These are phyloP conservation scores for Adoxophyes honmai DNA, from an alignment of 1,140 invertebrate species.

Conservation along the genomic window DNA sequence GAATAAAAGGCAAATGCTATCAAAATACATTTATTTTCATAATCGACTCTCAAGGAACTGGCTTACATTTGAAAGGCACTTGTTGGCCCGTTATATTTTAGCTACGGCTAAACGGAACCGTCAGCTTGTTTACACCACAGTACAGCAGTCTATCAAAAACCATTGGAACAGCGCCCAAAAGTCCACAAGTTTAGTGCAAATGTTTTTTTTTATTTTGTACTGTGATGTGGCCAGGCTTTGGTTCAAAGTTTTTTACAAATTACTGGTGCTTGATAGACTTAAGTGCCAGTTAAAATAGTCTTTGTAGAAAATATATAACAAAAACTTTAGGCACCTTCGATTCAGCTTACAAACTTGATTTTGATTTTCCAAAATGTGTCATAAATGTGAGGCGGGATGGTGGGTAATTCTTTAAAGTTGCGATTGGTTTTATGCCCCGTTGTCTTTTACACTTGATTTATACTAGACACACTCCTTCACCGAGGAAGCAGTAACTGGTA, in stretches of 20 bases:
- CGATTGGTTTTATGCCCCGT: too few relatives aligned
- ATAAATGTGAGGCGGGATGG: slow-evolving; percentile 9
- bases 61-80: slow-evolving; percentile 55
- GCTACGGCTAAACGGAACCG: slow-evolving; percentile 28
- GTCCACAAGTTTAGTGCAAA: too few relatives aligned
- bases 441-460: too few relatives aligned
- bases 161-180: too few relatives aligned
- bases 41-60: slow-evolving; percentile 60
- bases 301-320: not conserved
- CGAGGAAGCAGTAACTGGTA: too few relatives aligned
- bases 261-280: slow-evolving; percentile 2
- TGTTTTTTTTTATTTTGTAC: not conserved
- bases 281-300: not conserved
- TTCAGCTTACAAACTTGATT: slow-evolving; percentile 47
- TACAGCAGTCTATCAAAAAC: too few relatives aligned
- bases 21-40: slow-evolving; percentile 52
- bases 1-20: slow-evolving; percentile 26
- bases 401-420: too few relatives aligned
- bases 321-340: slow-evolving; percentile 53
- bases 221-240: slow-evolving; percentile 34
- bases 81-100: slow-evolving; percentile 29
- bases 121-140: too few relatives aligned
- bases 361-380: slow-evolving; percentile 33
- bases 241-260: not conserved
- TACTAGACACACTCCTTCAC: too few relatives aligned